Evolutionary conservation across 2,113 vertebrate genomes (phyloP).

Genomic region (Jacana jacana): DNA sequence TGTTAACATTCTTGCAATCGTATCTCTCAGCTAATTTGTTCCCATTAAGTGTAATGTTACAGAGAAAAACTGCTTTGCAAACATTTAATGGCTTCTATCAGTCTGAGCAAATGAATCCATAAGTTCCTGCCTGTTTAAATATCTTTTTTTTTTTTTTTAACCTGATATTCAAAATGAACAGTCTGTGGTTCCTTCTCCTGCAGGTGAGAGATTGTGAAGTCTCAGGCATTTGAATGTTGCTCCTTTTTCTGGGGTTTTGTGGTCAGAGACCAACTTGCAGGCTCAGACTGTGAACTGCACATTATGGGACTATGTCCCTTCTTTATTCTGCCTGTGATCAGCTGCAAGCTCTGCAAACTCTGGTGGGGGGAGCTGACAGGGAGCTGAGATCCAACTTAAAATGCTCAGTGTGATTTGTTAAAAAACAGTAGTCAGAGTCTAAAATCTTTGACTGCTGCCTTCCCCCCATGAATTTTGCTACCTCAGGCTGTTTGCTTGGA

Average conservation of each 20-base stretch:
- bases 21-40: conserved; percentile 27
- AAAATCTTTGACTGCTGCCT: not conserved
- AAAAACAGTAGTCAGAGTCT: not conserved
- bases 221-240: not conserved
- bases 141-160: not conserved
- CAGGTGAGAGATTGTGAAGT: not conserved
- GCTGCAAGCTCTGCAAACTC: not conserved
- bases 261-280: not conserved
- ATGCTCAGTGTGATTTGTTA: not conserved
- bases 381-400: not conserved
- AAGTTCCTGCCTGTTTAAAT: conserved; percentile 10
- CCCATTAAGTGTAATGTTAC: conserved; percentile 42
- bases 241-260: not conserved
- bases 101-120: not conserved
- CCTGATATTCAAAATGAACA: not conserved
- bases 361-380: not conserved
- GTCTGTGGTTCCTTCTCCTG: not conserved
- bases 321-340: not conserved
- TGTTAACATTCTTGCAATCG: not conserved
- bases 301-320: not conserved
- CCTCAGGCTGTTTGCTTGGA: not conserved
- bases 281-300: not conserved
- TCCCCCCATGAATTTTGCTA: not conserved
- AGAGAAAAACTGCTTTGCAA: conserved; percentile 34
- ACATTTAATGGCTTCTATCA: conserved; percentile 28